phyloP scores from a whole-genome alignment of 2,797 vertebrate species.

The Sebastes miniatus region DNA sequence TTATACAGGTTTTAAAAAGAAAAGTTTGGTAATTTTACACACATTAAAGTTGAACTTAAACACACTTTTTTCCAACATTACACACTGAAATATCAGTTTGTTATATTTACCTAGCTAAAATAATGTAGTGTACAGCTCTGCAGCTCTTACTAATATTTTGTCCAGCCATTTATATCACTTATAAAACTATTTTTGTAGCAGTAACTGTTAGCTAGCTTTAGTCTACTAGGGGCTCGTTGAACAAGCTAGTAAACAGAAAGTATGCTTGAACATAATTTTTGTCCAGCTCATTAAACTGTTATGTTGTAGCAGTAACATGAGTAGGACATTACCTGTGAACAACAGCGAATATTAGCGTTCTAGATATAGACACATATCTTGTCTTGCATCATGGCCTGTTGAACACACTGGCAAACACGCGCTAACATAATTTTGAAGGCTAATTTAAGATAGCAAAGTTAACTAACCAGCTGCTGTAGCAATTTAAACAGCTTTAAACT shows the following conservation, averaged over 20 bases:
- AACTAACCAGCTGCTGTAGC: not conserved
- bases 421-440: not conserved
- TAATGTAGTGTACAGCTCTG: not conserved
- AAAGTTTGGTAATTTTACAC: not conserved
- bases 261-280: not conserved
- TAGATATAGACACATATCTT: not conserved
- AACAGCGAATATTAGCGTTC: not conserved
- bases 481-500: not conserved
- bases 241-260: not conserved
- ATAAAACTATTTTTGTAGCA: not conserved
- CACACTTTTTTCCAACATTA: not conserved
- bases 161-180: not conserved
- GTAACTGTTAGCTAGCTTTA: not conserved
- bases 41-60: not conserved
- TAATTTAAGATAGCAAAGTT: not conserved
- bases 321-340: not conserved
- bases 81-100: not conserved
- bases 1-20: not conserved
- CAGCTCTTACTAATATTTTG: not conserved
- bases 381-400: not conserved
- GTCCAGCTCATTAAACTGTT: not conserved
- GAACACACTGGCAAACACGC: not conserved
- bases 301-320: not conserved
- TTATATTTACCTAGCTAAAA: not conserved
- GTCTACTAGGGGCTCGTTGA: not conserved